These are phyloP conservation scores for Chionoecetes opilio DNA, from an alignment of 1,140 invertebrate species.

Conservation along the genomic window DNA sequence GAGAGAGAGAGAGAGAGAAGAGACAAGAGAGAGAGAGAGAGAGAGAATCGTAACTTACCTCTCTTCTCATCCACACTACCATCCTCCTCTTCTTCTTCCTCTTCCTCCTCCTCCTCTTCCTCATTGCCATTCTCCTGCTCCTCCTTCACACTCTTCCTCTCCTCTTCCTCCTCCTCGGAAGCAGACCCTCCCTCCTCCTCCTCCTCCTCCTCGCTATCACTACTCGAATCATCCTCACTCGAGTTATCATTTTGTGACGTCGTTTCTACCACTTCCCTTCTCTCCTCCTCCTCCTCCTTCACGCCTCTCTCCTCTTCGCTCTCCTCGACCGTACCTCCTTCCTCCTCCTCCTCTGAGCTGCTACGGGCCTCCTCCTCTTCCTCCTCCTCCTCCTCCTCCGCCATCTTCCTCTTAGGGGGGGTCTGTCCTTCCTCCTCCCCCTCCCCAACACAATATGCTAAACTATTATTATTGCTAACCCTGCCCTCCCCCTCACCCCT, in stretches of 20 bases:
- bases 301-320: background rate
- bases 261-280: background rate
- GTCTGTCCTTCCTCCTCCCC: background rate
- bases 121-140: constrained; percentile 45
- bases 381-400: constrained; percentile 49
- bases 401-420: background rate
- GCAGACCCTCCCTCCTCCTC: constrained; percentile 31
- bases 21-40: background rate
- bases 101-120: constrained; percentile 24
- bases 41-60: background rate
- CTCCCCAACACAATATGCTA: constrained; percentile 53
- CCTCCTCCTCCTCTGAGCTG: constrained; percentile 48
- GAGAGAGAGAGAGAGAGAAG: background rate
- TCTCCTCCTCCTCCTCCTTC: constrained; percentile 33
- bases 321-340: background rate
- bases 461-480: constrained; percentile 66
- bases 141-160: constrained; percentile 36
- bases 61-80: background rate
- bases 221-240: constrained; percentile 45
- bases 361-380: constrained; percentile 44
- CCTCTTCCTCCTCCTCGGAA: constrained; percentile 5
- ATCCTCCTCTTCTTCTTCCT: background rate
- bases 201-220: constrained; percentile 62
- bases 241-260: constrained; percentile 23
- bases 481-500: background rate